These are phyloP conservation scores for Drosophila niveifrons DNA, from an alignment of 2,888 invertebrate genomes.

Conservation along the genomic window DNA sequence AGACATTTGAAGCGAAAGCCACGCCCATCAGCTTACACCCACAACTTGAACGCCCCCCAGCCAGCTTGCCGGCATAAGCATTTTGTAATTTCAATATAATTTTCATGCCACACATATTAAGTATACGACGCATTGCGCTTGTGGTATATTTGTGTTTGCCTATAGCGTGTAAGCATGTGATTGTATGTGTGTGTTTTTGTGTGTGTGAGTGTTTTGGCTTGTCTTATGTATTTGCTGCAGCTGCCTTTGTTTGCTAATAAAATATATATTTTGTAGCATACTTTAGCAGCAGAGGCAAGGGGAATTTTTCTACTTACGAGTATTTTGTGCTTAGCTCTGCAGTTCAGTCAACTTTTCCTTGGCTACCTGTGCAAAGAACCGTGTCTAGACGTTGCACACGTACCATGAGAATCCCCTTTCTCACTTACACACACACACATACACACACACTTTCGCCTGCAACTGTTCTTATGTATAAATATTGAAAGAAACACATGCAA, in stretches of 20 bases:
- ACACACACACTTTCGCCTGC: conserved; percentile 11
- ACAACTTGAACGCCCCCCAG: neutral
- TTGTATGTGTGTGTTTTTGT: conserved; percentile 11
- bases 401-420: conserved; percentile 6
- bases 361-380: conserved; percentile 63
- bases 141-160: conserved; percentile 48
- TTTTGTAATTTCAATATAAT: conserved; percentile 75
- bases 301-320: conserved; percentile 45
- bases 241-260: conserved; percentile 77
- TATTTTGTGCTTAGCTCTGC: conserved; percentile 53
- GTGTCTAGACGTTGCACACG: conserved; percentile 60
- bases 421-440: conserved; percentile 23
- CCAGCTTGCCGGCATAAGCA: conserved; percentile 44
- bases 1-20: neutral
- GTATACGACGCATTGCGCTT: conserved; percentile 71
- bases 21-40: conserved; percentile 15
- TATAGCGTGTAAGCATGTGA: conserved; percentile 14
- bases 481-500: conserved; percentile 17
- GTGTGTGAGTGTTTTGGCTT: conserved; percentile 27
- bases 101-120: conserved; percentile 57
- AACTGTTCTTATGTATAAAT: conserved; percentile 6
- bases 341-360: conserved; percentile 72
- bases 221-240: conserved; percentile 52
- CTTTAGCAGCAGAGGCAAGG: conserved; percentile 32
- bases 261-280: conserved; percentile 71